phyloP scores from a whole-genome alignment of 2,797 vertebrate species.

The Pteropus rufus region DNA sequence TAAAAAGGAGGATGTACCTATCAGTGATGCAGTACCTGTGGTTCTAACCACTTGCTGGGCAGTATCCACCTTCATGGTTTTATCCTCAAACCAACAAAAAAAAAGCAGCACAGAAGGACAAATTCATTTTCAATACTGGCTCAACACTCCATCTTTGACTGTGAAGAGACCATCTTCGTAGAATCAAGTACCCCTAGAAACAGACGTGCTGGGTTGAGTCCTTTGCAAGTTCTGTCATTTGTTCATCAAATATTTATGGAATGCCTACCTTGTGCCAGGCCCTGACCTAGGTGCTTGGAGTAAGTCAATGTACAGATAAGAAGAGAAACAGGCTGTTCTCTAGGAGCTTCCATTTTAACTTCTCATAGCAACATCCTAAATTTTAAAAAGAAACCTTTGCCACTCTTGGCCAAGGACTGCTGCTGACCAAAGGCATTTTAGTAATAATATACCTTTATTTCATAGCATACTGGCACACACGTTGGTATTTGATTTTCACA shows the following conservation, averaged over 20 bases:
- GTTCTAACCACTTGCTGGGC: neutral
- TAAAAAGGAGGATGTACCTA: neutral
- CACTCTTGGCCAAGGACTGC: neutral
- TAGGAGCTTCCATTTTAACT: neutral
- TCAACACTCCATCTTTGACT: neutral
- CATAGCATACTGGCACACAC: neutral
- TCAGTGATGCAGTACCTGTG: neutral
- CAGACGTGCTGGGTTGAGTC: neutral
- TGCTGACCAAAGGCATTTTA: neutral
- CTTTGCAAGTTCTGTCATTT: neutral
- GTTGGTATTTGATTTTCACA: neutral
- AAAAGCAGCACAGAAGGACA: neutral
- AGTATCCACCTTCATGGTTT: neutral
- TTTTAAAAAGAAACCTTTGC: neutral
- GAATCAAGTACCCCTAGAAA: neutral
- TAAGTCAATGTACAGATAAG: neutral
- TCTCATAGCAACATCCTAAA: neutral
- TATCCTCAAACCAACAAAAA: neutral
- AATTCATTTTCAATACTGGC: neutral
- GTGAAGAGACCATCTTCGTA: neutral
- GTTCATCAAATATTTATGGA: neutral
- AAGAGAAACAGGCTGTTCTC: neutral
- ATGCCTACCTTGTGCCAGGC: neutral
- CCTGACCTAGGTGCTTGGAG: neutral
- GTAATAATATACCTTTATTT: neutral